Evolutionary conservation across 2,888 invertebrate genomes (phyloP), one percentile per base, ranked within the genome.

Genomic region (Ormyrus nitidulus): DNA sequence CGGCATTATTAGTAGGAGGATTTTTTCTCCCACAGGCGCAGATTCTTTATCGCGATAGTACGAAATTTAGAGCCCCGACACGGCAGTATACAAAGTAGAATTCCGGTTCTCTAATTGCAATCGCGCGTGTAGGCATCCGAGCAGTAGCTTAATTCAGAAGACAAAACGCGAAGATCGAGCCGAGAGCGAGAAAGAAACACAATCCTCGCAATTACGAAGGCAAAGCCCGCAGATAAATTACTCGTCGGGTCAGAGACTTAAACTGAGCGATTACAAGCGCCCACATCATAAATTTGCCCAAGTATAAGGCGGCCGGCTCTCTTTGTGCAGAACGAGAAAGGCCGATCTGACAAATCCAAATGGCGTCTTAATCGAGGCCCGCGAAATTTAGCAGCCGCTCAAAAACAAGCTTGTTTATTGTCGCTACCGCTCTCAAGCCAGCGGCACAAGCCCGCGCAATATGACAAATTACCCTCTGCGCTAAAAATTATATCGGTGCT

Each of bases 191-290:
- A 48, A 48, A 69, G 69, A 62, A 69, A 62, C 46, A 69, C 68
- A 66, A 69, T 69, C 62, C 53, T 46, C 69, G 75, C 46, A 75
- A 70, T 70, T 56, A 44, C 77, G 62, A 56, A 70, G 56, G 58
- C 77, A 65, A 58, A 71, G 71, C 56, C 51, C 71, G 65, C 46
- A 51, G 77, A 71, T 65, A 66, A 77, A 77, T 77, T 72, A 48
- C 77, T 77, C 71, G 59, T 44, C 64, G 77, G 77, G 70, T 64
- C 70, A 77, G 70, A 56, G 70, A 65, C 71, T 77, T 71, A 59
- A 77, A 46, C 71, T 46, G 77, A 77, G 77, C 65, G 77, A 77
- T 77, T 77, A 66, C 77, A 53, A 77, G 77, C 49, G 71, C 64
- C 77, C 77, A 65, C 77, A 58, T 77, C 71, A 58, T 71, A 64